Evolutionary conservation across 2,113 vertebrate species (phyloP), one percentile per base, ranked within the genome.

Genomic region (Corvus cornix): DNA sequence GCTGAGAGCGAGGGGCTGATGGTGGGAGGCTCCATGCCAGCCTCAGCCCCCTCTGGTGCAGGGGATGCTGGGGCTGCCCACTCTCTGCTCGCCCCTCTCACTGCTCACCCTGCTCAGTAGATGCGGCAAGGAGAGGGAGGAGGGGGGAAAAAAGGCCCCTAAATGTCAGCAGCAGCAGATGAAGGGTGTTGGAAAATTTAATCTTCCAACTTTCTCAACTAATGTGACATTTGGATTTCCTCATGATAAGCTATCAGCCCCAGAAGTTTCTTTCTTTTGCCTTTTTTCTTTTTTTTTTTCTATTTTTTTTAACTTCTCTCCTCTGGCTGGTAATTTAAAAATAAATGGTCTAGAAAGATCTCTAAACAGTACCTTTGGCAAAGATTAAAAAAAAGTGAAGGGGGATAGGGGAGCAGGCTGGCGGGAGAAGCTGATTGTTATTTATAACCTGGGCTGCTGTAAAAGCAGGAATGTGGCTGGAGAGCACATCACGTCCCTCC

Each of bases 181-280:
- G 98, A 98, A 98, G 97, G 97, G 96, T 96, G 93, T 93, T 96
- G 96, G 97, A 96, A 98, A 98, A 98, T 98, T 97, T 98, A 98
- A 98, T 98, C 98, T 98, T 94, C 97, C 95, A 97, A 98, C 98
- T 98, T 98, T 97, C 96, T 96, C 97, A 95, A 97, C 97, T 97
- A 98, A 98, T 96, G 97, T 98, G 98, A 98, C 98, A 98, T 98
- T 98, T 98, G 98, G 98, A 98, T 98, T 98, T 97, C 76, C 86
- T 97, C 95, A 94, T 18, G 98, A 98, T 98, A 98, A 98, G 98
- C 97, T 98, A 98, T 98, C 97, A 97, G 97, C 96, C 96, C 83
- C 79, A 82, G 88, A 98, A 98, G 96, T 98, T 98, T 96, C 78
- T 89, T 89, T 92, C 80, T 97, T 96, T 94, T 79, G 73, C 95